Evolutionary conservation across 1,140 invertebrate species (phyloP).

Genomic region (Papilio xuthus): DNA sequence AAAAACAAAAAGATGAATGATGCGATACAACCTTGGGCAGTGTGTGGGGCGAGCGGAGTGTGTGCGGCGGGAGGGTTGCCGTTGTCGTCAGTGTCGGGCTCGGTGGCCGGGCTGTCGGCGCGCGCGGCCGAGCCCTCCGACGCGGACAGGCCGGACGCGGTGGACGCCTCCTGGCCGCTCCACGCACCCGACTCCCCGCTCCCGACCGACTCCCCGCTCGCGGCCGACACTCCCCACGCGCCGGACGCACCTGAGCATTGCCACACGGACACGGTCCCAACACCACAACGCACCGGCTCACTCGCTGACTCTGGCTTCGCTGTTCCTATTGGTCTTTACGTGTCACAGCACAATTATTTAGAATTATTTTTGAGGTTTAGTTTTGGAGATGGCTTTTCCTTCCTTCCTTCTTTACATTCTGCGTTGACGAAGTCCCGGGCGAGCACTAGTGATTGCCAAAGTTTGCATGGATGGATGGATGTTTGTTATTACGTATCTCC

Average conservation of each 20-base stretch:
- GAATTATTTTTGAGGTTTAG: too few relatives aligned
- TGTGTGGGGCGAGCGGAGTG: neutral
- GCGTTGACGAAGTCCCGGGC: too few relatives aligned
- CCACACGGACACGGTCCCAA: too few relatives aligned
- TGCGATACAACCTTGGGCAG: neutral
- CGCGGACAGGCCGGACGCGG: conserved; percentile 29
- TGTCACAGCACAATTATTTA: neutral
- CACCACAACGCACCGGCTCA: too few relatives aligned
- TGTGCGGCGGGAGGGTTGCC: too few relatives aligned
- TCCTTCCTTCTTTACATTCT: too few relatives aligned
- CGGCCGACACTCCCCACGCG: conserved; percentile 12
- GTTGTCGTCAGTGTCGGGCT: too few relatives aligned
- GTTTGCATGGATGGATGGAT: too few relatives aligned
- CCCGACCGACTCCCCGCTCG: neutral
- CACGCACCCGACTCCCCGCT: neutral
- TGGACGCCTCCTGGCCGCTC: neutral
- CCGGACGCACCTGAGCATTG: neutral
- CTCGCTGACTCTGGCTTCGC: neutral
- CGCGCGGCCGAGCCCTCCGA: conserved; percentile 6
- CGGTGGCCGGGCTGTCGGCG: neutral
- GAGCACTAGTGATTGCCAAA: too few relatives aligned
- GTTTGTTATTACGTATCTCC: too few relatives aligned
- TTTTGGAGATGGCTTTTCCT: too few relatives aligned
- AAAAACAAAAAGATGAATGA: neutral
- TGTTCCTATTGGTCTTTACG: neutral